phyloP scores from a whole-genome alignment of 2,888 invertebrate species.

The Nomada hirtipes region DNA sequence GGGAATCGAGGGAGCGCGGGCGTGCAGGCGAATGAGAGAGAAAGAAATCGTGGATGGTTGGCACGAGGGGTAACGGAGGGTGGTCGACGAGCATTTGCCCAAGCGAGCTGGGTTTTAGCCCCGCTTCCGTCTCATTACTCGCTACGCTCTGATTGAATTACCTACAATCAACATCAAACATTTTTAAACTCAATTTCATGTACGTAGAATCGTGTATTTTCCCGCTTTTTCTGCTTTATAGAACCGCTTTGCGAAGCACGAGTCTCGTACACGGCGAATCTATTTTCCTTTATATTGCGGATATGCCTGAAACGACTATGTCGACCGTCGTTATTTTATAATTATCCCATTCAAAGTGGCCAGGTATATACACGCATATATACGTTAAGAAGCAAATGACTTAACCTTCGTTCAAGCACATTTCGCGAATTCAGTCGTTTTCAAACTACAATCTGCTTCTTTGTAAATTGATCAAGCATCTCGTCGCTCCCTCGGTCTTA shows the following conservation, averaged over 20 bases:
- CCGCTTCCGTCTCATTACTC: constrained; percentile 82
- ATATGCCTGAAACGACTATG: constrained; percentile 32
- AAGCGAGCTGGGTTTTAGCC: constrained; percentile 76
- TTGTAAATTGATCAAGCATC: constrained; percentile 18
- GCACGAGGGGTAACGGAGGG: constrained; percentile 49
- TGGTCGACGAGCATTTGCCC: constrained; percentile 76
- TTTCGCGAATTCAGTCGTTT: constrained; percentile 21
- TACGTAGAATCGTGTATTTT: constrained; percentile 71
- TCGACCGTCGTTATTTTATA: constrained; percentile 58
- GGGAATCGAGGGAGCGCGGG: constrained; percentile 45
- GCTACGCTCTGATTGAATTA: constrained; percentile 80
- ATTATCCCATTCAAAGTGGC: constrained; percentile 49
- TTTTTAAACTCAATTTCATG: constrained; percentile 81
- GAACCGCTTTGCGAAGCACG: constrained; percentile 65
- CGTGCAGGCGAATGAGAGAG: constrained; percentile 45
- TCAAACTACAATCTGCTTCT: not conserved
- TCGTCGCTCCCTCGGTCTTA: not conserved
- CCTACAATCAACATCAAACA: constrained; percentile 82
- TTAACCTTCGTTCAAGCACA: constrained; percentile 14
- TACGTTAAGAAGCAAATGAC: constrained; percentile 12
- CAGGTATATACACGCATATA: not conserved
- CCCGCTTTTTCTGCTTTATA: constrained; percentile 69
- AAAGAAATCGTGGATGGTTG: constrained; percentile 25
- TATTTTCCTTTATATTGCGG: constrained; percentile 57
- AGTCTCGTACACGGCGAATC: constrained; percentile 41